Percentiles rank a stretch among this genome's conserved stretches.
These are phyloP conservation scores for Smutsia temminckii DNA, from an alignment of 2,797 vertebrate genomes.

Conservation along the genomic window DNA sequence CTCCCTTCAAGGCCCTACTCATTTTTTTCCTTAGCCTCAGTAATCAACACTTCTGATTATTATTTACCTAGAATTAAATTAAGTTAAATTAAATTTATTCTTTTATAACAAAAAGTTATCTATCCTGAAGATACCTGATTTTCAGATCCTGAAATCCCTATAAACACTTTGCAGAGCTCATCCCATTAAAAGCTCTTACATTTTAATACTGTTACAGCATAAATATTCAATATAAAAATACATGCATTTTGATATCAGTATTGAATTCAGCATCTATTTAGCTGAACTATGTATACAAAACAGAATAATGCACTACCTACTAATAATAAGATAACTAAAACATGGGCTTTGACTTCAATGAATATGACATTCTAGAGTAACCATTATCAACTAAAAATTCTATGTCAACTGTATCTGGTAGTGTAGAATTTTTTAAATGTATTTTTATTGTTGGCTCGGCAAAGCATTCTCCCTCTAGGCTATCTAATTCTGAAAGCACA, in stretches of 20 bases:
- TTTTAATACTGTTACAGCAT: neutral
- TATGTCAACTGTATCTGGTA: neutral
- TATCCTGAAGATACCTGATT: neutral
- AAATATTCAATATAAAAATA: slow-evolving; percentile 28
- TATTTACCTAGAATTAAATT: slow-evolving; percentile 18
- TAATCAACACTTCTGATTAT: slow-evolving; percentile 4
- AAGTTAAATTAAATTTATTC: neutral
- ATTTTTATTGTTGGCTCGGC: slow-evolving; percentile 6
- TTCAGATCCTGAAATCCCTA: neutral
- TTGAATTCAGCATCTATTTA: slow-evolving; percentile 26
- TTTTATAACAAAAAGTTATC: neutral
- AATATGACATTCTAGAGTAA: neutral
- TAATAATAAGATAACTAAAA: neutral
- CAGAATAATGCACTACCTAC: neutral
- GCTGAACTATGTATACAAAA: neutral
- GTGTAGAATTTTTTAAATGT: neutral
- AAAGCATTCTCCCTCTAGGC: slow-evolving; percentile 11
- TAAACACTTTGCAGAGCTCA: neutral
- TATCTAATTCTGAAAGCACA: slow-evolving; percentile 19
- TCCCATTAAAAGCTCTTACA: neutral
- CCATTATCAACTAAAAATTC: neutral
- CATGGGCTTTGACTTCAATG: neutral
- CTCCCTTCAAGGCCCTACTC: neutral
- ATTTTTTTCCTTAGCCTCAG: neutral
- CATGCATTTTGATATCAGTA: neutral